phyloP scores from a whole-genome alignment of 2,888 invertebrate genomes.

The Diploptera punctata region DNA sequence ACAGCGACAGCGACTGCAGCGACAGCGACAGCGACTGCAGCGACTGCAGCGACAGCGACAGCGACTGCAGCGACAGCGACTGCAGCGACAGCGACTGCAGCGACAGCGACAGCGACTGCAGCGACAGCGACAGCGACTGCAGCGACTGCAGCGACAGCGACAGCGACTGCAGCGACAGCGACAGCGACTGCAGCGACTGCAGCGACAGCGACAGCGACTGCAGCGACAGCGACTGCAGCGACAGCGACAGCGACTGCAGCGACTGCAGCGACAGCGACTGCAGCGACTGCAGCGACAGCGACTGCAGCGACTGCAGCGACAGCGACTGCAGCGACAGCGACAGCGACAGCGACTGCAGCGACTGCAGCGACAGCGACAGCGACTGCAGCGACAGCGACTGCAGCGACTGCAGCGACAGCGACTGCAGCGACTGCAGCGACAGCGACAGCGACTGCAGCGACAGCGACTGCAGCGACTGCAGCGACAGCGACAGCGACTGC shows the following conservation, averaged over 20 bases:
- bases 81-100: background rate
- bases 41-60: background rate
- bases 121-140: background rate
- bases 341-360: slow-evolving; percentile 1
- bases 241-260: slow-evolving; percentile 6
- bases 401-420: slow-evolving; percentile 1
- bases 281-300: background rate
- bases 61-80: background rate
- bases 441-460: slow-evolving; percentile 7
- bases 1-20: background rate
- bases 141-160: background rate
- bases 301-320: slow-evolving; percentile 9
- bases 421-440: background rate
- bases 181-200: background rate
- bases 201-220: slow-evolving; percentile 5
- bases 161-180: slow-evolving; percentile 2
- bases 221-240: slow-evolving; percentile 4
- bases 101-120: background rate
- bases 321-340: slow-evolving; percentile 3
- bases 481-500: slow-evolving; percentile 9
- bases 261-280: background rate
- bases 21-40: slow-evolving; percentile 1
- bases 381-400: background rate
- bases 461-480: slow-evolving; percentile 5
- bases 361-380: slow-evolving; percentile 1